Evolutionary conservation across 2,797 vertebrate species (phyloP), one percentile per base, ranked within the genome.

Genomic region (Anolis apletophallus): DNA sequence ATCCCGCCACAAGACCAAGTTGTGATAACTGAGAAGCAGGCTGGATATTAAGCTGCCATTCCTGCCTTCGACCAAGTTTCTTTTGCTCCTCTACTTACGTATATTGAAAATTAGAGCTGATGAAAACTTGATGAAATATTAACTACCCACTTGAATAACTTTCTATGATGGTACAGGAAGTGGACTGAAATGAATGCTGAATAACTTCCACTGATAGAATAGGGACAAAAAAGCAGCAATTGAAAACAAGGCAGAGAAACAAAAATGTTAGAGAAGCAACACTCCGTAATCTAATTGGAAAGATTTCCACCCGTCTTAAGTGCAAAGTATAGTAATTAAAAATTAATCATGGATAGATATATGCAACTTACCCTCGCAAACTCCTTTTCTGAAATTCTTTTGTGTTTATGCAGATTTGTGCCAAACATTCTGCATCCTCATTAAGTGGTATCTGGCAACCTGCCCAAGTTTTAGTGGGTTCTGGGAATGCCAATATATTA

Each of bases 401-500:
- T 77, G 89, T 91, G 92, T 93, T 95, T 91, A 82, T 82, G 90
- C 89, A 95, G 94, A 95, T 94, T 87, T 89, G 91, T 92, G 96
- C 95, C 96, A 96, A 95, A 96, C 95, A 93, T 83, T 95, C 92
- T 13, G 94, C 88, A 94, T 94, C 94, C 95, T 96, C 95, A 96
- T 95, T 96, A 96, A 97, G 95, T 93, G 94, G 90, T 93, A 92
- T 92, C 95, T 97, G 96, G 96, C 95, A 96, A 91, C 85, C 91
- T 94, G 95, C 95, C 96, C 89, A 92, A 88, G 90, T 93, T 96
- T 95, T 93, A 96, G 96, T 93, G 92, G 95, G 93, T 96, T 96
- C 95, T 96, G 95, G 95, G 94, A 97, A 96, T 96, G 94, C 95
- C 96, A 96, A 93, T 96, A 96, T 96, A 96, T 96, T 96, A 96